Conservation (phyloP, 2,113 vertebrate genomes). For the Antennarius striatus region DNA sequence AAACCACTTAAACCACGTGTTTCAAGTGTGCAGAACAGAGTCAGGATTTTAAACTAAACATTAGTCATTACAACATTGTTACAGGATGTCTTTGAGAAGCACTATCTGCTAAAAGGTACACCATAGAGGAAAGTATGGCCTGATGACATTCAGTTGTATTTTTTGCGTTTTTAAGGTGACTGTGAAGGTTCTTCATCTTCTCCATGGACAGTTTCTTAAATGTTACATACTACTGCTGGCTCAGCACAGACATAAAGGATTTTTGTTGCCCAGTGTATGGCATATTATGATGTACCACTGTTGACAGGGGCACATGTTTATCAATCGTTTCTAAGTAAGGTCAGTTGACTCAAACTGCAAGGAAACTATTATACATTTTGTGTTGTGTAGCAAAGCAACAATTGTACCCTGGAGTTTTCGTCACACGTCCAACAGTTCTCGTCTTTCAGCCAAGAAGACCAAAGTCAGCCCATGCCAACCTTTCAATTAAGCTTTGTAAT, state of each 20-base stretch:
- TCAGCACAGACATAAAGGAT: neutral
- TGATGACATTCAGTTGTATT: too few relatives aligned
- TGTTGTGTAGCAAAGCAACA: neutral
- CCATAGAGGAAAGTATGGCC: too few relatives aligned
- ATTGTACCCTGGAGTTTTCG: too few relatives aligned
- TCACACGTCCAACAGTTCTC: too few relatives aligned
- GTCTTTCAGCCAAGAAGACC: constrained; percentile 6
- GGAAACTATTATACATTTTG: neutral
- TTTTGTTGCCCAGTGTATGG: neutral
- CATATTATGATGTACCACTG: constrained; percentile 2
- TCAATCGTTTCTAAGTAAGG: neutral
- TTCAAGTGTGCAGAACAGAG: constrained; percentile 30
- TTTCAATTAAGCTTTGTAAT: constrained; percentile 54
- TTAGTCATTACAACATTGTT: constrained; percentile 11
- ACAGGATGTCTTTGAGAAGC: neutral
- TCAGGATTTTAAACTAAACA: constrained; percentile 24
- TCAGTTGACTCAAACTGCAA: neutral
- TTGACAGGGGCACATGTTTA: constrained; percentile 1
- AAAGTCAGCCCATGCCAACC: constrained; percentile 24
- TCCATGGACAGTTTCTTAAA: too few relatives aligned
- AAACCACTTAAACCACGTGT: constrained; percentile 40
- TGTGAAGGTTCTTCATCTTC: too few relatives aligned
- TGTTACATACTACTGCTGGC: too few relatives aligned
- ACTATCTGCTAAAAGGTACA: neutral
- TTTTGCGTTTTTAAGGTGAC: too few relatives aligned